Conservation (phyloP, 1,140 invertebrate species). For the Drosophila bocqueti region DNA sequence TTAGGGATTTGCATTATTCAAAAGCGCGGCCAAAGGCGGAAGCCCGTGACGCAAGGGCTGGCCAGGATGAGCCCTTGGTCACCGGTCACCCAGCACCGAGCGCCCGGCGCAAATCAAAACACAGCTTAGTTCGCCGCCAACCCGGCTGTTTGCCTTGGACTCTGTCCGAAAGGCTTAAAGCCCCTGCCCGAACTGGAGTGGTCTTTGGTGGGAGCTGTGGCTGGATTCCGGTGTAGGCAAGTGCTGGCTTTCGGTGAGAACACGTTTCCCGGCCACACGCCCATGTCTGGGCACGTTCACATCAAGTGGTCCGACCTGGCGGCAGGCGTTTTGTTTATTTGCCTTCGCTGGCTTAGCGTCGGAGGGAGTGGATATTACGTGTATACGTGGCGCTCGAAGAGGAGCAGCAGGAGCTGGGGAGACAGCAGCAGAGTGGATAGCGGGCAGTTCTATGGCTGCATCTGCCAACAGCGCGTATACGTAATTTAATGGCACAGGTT, state of each 20-base stretch:
- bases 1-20: constrained; percentile 82
- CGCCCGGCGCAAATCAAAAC: constrained; percentile 62
- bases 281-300: constrained; percentile 63
- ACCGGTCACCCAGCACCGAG: constrained; percentile 10
- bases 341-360: constrained; percentile 45
- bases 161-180: constrained; percentile 41
- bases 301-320: constrained; percentile 55
- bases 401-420: not conserved
- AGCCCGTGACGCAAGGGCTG: constrained; percentile 57
- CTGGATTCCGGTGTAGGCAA: not conserved
- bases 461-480: constrained; percentile 59
- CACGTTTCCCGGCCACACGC: constrained; percentile 50
- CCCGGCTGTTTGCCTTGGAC: constrained; percentile 46
- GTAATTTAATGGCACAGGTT: constrained; percentile 66
- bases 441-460: constrained; percentile 47
- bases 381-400: constrained; percentile 1
- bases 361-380: constrained; percentile 13
- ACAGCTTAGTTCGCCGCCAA: constrained; percentile 49
- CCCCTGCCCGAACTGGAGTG: constrained; percentile 5
- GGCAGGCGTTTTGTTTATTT: constrained; percentile 73
- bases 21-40: constrained; percentile 47
- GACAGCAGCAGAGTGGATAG: not conserved
- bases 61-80: constrained; percentile 23
- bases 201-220: constrained; percentile 6
- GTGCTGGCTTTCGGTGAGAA: constrained; percentile 6